Percentiles rank a stretch among this genome's conserved stretches.
Conservation (phyloP, 2,797 vertebrate species). For the Pangasius sanitwongsei region DNA sequence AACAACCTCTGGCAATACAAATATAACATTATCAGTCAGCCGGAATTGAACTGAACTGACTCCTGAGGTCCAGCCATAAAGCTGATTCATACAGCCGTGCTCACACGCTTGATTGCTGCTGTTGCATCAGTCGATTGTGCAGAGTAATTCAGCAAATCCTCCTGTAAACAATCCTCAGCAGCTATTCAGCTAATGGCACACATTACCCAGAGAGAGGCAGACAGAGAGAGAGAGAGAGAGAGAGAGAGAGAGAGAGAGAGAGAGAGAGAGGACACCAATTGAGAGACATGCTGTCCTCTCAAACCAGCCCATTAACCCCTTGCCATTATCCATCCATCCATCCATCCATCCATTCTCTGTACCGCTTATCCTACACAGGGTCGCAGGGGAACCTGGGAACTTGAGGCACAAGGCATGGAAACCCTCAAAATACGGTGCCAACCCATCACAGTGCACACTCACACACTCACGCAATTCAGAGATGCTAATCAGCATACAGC, state of each 20-base stretch:
- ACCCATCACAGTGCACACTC: no score
- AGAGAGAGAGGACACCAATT: not conserved
- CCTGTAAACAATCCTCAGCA: conserved; percentile 60
- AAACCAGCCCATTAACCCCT: not conserved
- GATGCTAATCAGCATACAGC: no score
- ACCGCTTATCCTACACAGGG: no score
- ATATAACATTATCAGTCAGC: not conserved
- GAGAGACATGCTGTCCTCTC: not conserved
- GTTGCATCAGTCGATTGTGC: conserved; percentile 31
- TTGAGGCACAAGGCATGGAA: no score
- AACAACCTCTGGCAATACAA: not conserved
- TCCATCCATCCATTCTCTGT: no score
- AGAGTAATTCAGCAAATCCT: conserved; percentile 37
- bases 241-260: not conserved
- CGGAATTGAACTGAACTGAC: not conserved
- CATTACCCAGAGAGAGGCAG: not conserved
- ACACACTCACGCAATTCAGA: accelerated
- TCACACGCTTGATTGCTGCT: conserved; percentile 27
- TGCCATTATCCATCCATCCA: not conserved
- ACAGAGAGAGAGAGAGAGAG: not conserved
- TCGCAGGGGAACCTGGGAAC: no score
- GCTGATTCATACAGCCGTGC: conserved; percentile 24
- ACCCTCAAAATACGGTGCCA: no score
- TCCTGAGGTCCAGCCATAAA: conserved; percentile 4
- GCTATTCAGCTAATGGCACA: conserved; percentile 61